Evolutionary conservation across 2,113 vertebrate genomes (phyloP).

Genomic region (Alouatta palliata): DNA sequence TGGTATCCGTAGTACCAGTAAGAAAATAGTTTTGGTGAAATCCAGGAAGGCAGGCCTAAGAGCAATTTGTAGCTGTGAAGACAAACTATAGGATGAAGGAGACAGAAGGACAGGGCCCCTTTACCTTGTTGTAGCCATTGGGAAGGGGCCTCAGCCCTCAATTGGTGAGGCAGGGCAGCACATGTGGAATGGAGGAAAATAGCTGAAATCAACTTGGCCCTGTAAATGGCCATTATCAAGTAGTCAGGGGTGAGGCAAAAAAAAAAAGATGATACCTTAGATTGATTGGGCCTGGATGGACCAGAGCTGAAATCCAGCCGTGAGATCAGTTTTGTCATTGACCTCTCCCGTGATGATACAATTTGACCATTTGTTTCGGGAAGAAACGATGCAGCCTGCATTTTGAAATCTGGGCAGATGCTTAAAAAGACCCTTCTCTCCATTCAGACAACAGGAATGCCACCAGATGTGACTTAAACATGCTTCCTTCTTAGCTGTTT

Average conservation of each 20-base stretch:
- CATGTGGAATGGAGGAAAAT: background rate
- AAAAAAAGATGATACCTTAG: background rate
- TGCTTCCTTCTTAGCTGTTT: background rate
- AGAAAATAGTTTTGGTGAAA: background rate
- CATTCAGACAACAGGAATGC: background rate
- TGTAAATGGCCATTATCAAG: background rate
- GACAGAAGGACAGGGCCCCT: background rate
- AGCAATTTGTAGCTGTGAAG: background rate
- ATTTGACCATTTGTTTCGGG: background rate
- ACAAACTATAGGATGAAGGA: background rate
- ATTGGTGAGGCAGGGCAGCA: background rate
- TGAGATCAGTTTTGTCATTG: background rate
- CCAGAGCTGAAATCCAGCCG: background rate
- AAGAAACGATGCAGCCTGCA: background rate
- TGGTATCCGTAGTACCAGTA: background rate
- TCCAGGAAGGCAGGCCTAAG: background rate
- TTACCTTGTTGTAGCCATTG: accelerated
- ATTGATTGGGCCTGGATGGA: background rate
- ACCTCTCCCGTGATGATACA: background rate
- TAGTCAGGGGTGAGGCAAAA: background rate
- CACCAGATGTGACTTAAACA: background rate
- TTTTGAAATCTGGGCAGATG: background rate
- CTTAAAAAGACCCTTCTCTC: background rate
- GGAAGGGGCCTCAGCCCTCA: background rate
- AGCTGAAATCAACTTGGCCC: background rate